Evolutionary conservation across 2,888 invertebrate species (phyloP).

Genomic region (Aethes cnicana): DNA sequence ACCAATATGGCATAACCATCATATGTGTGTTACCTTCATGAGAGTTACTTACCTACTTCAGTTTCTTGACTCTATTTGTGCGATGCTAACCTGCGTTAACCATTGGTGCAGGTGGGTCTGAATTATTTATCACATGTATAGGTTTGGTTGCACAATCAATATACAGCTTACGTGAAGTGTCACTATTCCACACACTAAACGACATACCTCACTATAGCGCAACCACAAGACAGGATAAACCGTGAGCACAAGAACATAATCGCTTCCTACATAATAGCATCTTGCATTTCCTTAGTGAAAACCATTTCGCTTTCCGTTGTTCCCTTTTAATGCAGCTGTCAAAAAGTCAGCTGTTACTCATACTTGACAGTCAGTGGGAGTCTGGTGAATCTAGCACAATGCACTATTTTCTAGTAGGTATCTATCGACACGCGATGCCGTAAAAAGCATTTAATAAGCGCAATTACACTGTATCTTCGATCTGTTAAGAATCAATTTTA

Average conservation of each 20-base stretch:
- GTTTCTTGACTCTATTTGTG: too few species aligned
- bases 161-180: too few species aligned
- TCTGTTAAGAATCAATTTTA: conserved; percentile 16
- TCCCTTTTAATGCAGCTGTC: conserved; percentile 36
- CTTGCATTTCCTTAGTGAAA: conserved; percentile 16
- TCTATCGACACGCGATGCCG: conserved; percentile 42
- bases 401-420: conserved; percentile 42
- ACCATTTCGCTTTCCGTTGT: conserved; percentile 16
- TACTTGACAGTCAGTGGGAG: conserved; percentile 17
- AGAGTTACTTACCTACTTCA: too few species aligned
- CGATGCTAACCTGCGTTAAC: too few species aligned
- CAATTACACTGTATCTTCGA: conserved; percentile 24
- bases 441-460: conserved; percentile 29
- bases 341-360: conserved; percentile 5
- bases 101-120: too few species aligned
- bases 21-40: too few species aligned
- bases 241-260: conserved; percentile 10
- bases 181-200: too few species aligned
- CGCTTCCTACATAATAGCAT: conserved; percentile 11
- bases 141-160: too few species aligned
- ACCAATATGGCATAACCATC: too few species aligned
- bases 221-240: conserved; percentile 3
- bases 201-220: too few species aligned
- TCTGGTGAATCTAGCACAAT: conserved; percentile 34
- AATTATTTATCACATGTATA: too few species aligned